A percentile compares a stretch with the other conserved stretches of the same genome.
Conservation (phyloP, 2,888 invertebrate species). For the Eilema caniola region DNA sequence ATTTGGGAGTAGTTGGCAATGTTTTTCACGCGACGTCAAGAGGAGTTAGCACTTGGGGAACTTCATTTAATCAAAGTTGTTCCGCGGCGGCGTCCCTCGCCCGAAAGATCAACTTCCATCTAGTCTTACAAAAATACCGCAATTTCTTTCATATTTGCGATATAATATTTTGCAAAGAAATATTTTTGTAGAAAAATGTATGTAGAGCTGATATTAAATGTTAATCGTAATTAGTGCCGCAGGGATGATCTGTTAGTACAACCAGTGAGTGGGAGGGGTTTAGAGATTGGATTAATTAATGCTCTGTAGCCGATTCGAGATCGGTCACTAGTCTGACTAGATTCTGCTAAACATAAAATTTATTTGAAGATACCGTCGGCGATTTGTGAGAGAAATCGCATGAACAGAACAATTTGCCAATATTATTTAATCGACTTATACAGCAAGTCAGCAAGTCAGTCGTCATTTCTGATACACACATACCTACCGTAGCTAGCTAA, state of each 20-base stretch:
- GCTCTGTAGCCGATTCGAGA: too few species aligned
- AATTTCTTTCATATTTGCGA: slow-evolving; percentile 9
- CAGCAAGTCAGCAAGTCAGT: too few species aligned
- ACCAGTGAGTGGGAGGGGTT: not conserved
- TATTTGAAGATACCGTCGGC: too few species aligned
- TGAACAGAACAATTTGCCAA: not conserved
- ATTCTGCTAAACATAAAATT: too few species aligned
- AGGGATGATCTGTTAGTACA: not conserved
- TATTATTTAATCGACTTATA: not conserved
- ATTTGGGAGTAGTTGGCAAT: not conserved
- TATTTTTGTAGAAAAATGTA: not conserved
- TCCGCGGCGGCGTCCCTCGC: slow-evolving; percentile 3
- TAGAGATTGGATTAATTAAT: too few species aligned
- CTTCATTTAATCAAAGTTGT: slow-evolving; percentile 25
- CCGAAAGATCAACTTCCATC: slow-evolving; percentile 15
- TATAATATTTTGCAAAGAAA: not conserved
- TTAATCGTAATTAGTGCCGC: not conserved
- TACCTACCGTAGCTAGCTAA: not conserved
- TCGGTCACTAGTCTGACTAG: too few species aligned
- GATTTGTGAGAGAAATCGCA: too few species aligned
- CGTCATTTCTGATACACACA: not conserved
- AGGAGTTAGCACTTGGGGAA: slow-evolving; percentile 21
- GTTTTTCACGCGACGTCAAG: slow-evolving; percentile 16
- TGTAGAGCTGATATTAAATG: not conserved
- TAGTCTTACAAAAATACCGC: slow-evolving; percentile 14